Percentiles rank a stretch among this genome's conserved stretches.
Conservation (phyloP, 2,888 invertebrate genomes). For the Cantharis lateralis region DNA sequence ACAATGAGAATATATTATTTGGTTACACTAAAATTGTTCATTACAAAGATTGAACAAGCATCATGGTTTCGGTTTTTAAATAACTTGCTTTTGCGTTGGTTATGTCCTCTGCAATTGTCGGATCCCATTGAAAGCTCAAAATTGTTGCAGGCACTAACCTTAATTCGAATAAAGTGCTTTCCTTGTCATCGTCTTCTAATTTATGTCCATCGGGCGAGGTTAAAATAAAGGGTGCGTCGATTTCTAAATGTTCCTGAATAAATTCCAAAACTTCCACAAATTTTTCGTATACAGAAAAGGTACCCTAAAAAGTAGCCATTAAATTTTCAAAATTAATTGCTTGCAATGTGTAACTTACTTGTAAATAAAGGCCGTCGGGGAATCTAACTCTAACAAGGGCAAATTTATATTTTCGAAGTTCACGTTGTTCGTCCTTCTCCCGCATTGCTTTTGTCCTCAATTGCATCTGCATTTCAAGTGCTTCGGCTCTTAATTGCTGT, state of each 20-base stretch:
- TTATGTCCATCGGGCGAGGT: constrained; percentile 70
- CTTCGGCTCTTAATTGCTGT: constrained; percentile 73
- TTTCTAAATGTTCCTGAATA: constrained; percentile 75
- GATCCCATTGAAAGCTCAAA: constrained; percentile 75
- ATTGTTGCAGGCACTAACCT: constrained; percentile 83
- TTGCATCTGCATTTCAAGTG: constrained; percentile 79
- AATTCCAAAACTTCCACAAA: constrained; percentile 76
- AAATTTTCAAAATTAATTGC: not conserved
- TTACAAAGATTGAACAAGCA: constrained; percentile 66
- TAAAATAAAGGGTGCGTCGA: constrained; percentile 71
- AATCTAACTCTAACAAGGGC: constrained; percentile 85
- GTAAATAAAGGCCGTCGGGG: constrained; percentile 83
- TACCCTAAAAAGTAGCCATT: constrained; percentile 67
- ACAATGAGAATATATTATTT: not conserved
- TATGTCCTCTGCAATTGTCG: constrained; percentile 59
- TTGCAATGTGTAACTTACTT: constrained; percentile 60
- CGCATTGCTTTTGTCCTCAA: constrained; percentile 94
- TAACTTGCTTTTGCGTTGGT: constrained; percentile 62
- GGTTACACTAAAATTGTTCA: not conserved
- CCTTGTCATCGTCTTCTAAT: constrained; percentile 67
- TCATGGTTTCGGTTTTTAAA: constrained; percentile 78
- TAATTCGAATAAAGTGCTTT: constrained; percentile 76
- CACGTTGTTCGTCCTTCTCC: constrained; percentile 83
- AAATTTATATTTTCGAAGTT: constrained; percentile 82
- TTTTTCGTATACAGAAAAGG: constrained; percentile 84